A percentile compares a stretch with the other conserved stretches of the same genome.
Conservation (phyloP, 2,888 invertebrate genomes). For the Tyria jacobaeae region DNA sequence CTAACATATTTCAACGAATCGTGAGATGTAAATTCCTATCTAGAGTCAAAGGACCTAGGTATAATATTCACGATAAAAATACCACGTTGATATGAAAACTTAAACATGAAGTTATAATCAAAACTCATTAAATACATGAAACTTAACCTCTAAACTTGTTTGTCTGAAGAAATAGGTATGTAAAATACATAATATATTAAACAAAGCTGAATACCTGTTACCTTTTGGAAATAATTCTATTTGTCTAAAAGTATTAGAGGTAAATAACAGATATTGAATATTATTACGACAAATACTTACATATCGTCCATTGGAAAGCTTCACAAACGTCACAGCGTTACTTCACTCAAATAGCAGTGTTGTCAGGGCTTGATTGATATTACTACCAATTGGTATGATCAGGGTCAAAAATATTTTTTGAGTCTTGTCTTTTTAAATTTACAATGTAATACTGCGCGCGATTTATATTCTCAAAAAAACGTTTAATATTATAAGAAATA, state of each 20-base stretch:
- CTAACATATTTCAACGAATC: neutral
- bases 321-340: constrained; percentile 17
- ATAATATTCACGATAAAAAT: neutral
- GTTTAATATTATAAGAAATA: no score
- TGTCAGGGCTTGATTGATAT: constrained; percentile 23
- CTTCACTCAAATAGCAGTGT: constrained; percentile 22
- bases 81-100: neutral
- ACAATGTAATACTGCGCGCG: neutral
- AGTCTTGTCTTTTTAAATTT: neutral
- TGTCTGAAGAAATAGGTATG: neutral
- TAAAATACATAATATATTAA: neutral
- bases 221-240: no score
- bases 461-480: no score
- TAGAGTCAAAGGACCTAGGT: neutral
- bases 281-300: constrained; percentile 39
- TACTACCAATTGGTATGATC: neutral
- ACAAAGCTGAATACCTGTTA: no score
- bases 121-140: neutral
- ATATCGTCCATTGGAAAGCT: constrained; percentile 20
- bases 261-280: constrained; percentile 29
- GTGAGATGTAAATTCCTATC: neutral
- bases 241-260: constrained; percentile 3
- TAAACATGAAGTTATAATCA: neutral
- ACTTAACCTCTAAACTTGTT: neutral
- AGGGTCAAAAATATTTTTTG: neutral